Evolutionary conservation across 1,140 invertebrate species (phyloP).

Genomic region (Pomacea maculata): DNA sequence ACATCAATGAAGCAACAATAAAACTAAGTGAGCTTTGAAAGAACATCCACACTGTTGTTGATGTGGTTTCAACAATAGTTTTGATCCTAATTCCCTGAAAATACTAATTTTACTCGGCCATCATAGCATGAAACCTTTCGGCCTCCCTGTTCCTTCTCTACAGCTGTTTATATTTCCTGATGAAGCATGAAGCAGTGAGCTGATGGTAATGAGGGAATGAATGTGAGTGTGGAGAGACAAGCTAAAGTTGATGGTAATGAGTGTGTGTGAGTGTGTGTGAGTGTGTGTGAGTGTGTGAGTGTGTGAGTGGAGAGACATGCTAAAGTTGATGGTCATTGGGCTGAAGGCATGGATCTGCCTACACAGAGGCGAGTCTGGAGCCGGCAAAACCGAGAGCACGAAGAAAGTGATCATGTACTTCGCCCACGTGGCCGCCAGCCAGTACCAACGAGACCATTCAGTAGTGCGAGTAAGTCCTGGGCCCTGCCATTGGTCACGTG

Average conservation of each 20-base stretch:
- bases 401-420: constrained; percentile 99
- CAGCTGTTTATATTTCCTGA: too few species aligned
- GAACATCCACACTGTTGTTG: too few species aligned
- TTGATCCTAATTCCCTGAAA: too few species aligned
- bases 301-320: neutral
- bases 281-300: neutral
- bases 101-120: too few species aligned
- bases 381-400: constrained; percentile 99
- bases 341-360: neutral
- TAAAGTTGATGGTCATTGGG: neutral
- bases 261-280: neutral
- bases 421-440: constrained; percentile 87
- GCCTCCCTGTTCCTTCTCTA: too few species aligned
- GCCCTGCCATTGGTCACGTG: constrained; percentile 2
- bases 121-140: too few species aligned
- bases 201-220: neutral
- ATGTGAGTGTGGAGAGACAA: too few species aligned
- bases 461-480: constrained; percentile 2
- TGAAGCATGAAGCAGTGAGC: neutral
- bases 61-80: too few species aligned
- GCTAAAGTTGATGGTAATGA: neutral
- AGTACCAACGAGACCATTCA: constrained; percentile 75
- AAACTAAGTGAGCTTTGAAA: too few species aligned
- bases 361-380: constrained; percentile 90
- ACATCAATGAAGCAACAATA: too few species aligned